A percentile compares a stretch with the other conserved stretches of the same genome.
These are phyloP conservation scores for Myotis vivesi DNA, from an alignment of 2,797 vertebrate species.

Conservation along the genomic window DNA sequence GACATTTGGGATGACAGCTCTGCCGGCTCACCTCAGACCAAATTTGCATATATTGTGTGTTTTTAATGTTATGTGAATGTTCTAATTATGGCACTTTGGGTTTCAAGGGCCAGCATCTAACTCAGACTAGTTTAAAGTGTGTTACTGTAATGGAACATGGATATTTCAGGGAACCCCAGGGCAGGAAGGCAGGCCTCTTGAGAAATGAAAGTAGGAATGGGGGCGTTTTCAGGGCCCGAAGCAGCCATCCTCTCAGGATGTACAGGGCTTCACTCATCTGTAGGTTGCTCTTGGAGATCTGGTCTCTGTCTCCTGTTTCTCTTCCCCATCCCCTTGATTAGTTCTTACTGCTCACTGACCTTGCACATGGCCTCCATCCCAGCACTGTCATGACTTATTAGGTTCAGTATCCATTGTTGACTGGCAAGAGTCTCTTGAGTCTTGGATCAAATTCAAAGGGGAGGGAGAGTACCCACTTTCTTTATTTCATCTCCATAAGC, in stretches of 20 bases:
- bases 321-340: neutral
- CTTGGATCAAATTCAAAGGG: constrained; percentile 25
- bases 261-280: neutral
- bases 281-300: neutral
- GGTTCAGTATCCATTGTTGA: neutral
- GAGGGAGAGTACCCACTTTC: neutral
- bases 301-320: neutral
- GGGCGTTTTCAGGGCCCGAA: neutral
- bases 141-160: neutral
- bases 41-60: neutral
- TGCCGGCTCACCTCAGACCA: neutral
- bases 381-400: constrained; percentile 4
- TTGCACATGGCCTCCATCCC: neutral
- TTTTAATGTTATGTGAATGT: neutral
- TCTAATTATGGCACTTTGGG: neutral
- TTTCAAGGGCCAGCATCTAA: neutral
- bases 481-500: constrained; percentile 13
- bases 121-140: neutral
- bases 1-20: neutral
- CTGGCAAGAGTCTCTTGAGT: neutral
- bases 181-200: neutral
- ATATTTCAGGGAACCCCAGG: neutral
- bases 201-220: neutral
- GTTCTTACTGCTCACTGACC: constrained; percentile 37
- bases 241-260: neutral